Conservation (phyloP, 2,888 invertebrate species). For the Cryptus armator region DNA sequence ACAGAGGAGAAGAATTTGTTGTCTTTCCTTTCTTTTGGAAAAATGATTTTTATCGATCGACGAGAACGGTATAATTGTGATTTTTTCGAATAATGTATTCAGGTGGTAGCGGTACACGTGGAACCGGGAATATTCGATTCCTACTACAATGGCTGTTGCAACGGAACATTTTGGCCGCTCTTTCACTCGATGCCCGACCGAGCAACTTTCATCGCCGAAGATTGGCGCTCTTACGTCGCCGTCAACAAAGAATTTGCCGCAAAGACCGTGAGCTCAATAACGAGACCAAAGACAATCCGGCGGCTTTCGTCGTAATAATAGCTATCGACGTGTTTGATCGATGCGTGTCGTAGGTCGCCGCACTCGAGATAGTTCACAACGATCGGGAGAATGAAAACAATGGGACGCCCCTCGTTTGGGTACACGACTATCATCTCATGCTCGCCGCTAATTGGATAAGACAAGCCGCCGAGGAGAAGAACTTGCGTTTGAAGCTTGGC, state of each 20-base stretch:
- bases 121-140: conserved; percentile 92
- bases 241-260: conserved; percentile 94
- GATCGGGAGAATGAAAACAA: conserved; percentile 80
- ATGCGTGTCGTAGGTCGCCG: conserved; percentile 76
- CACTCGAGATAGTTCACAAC: conserved; percentile 79
- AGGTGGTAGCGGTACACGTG: conserved; percentile 94
- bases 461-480: conserved; percentile 92
- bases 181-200: conserved; percentile 97
- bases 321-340: not conserved
- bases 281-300: not conserved
- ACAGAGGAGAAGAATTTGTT: no score
- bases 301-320: no score
- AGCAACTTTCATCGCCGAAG: conserved; percentile 92
- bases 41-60: no score
- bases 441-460: conserved; percentile 96
- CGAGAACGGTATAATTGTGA: no score
- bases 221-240: conserved; percentile 93
- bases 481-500: conserved; percentile 92
- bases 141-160: conserved; percentile 97
- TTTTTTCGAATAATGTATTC: no score
- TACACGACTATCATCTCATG: conserved; percentile 98
- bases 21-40: no score
- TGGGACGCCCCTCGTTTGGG: conserved; percentile 93
- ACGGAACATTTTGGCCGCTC: conserved; percentile 96
- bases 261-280: conserved; percentile 87